phyloP scores from a whole-genome alignment of 2,797 vertebrate genomes.

The Danio choprae region DNA sequence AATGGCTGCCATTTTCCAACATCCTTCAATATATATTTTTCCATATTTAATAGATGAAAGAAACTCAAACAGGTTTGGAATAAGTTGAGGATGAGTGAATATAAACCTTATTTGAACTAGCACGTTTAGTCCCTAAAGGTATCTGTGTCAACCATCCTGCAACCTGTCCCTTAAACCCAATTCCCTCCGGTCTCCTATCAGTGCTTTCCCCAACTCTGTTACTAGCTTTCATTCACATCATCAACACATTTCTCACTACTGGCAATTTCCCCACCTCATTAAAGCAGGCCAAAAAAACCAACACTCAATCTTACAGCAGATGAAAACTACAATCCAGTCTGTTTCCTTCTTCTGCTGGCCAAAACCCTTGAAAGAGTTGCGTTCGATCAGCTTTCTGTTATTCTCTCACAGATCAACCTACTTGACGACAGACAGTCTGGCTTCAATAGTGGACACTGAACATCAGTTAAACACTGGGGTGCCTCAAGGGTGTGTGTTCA shows the following conservation, averaged over 20 bases:
- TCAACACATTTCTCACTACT: not conserved
- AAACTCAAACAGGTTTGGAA: too few relatives aligned
- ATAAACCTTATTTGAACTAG: too few relatives aligned
- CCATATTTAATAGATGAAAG: too few relatives aligned
- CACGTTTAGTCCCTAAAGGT: too few relatives aligned
- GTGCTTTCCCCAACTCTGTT: not conserved
- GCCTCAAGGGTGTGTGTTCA: not conserved
- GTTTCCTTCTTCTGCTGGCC: not conserved
- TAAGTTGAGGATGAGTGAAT: too few relatives aligned
- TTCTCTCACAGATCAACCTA: not conserved
- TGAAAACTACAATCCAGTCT: not conserved
- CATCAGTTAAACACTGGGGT: not conserved
- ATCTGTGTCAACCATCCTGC: not conserved
- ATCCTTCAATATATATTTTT: too few relatives aligned
- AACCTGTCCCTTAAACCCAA: not conserved
- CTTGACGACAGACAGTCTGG: not conserved
- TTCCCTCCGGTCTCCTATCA: not conserved
- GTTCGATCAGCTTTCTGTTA: not conserved
- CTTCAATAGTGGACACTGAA: not conserved
- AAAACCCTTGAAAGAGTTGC: not conserved
- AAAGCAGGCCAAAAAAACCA: not conserved
- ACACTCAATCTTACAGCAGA: not conserved
- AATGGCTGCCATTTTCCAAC: too few relatives aligned
- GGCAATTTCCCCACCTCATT: not conserved
- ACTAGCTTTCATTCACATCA: not conserved